These are phyloP conservation scores for Meiosimyza platycephala DNA, from an alignment of 2,888 invertebrate genomes.

Conservation along the genomic window DNA sequence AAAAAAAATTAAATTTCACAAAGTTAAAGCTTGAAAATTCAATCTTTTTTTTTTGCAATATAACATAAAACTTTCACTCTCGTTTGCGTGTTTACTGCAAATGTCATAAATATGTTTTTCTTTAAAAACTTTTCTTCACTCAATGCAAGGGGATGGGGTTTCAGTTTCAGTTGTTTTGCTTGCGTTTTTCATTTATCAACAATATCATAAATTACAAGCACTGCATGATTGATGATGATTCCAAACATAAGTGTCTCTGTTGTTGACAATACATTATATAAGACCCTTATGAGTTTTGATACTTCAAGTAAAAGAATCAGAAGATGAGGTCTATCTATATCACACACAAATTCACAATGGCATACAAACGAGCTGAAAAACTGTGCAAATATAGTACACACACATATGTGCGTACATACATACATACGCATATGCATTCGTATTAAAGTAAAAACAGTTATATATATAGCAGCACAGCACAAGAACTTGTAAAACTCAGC, in stretches of 20 bases:
- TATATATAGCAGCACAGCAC: not conserved
- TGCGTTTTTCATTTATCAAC: conserved; percentile 1
- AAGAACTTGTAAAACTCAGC: conserved; percentile 42
- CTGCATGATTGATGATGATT: conserved; percentile 32
- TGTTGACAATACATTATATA: conserved; percentile 38
- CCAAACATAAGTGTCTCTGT: conserved; percentile 24
- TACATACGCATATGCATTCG: not conserved
- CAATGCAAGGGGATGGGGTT: not conserved
- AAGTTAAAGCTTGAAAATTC: no score
- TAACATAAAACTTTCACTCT: no score
- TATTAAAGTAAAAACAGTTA: not conserved
- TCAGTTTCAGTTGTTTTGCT: not conserved
- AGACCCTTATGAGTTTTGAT: conserved; percentile 6
- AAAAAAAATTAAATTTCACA: no score
- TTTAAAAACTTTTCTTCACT: not conserved
- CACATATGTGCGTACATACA: no score
- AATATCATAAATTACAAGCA: conserved; percentile 26
- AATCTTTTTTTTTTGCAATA: no score
- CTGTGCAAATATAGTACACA: no score
- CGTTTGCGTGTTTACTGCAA: no score
- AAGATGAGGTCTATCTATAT: no score
- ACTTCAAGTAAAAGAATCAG: no score
- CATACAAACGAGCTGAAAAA: no score
- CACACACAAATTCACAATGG: not conserved
- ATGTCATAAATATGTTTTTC: no score